These are phyloP conservation scores for Antigone vipio DNA, from an alignment of 2,113 vertebrate genomes.

Conservation along the genomic window DNA sequence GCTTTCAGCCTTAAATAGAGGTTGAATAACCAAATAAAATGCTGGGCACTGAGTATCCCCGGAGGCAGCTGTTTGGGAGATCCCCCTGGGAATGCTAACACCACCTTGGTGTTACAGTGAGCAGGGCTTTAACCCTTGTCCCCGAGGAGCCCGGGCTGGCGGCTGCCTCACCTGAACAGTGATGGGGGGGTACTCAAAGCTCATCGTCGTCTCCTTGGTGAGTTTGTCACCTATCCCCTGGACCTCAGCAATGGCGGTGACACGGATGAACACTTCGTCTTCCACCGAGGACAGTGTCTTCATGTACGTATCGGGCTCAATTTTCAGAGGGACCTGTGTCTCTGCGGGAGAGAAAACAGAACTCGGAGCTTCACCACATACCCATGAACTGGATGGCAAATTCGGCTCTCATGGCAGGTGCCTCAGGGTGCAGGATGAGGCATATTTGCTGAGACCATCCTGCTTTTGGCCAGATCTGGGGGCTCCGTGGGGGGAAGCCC, in stretches of 20 bases:
- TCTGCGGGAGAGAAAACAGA: slow-evolving; percentile 4
- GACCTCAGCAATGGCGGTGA: slow-evolving; percentile 32
- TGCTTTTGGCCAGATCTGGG: neutral
- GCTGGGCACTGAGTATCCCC: neutral
- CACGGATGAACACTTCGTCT: slow-evolving; percentile 45
- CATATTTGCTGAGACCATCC: neutral
- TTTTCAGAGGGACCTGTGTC: slow-evolving; percentile 37
- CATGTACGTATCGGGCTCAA: neutral
- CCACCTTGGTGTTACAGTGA: neutral
- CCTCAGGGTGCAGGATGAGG: neutral
- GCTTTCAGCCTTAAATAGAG: neutral
- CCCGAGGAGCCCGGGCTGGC: rapidly evolving
- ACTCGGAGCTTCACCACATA: rapidly evolving
- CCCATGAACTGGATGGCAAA: neutral
- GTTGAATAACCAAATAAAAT: neutral
- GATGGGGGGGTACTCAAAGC: slow-evolving; percentile 64
- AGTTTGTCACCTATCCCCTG: slow-evolving; percentile 1
- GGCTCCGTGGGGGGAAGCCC: rapidly evolving
- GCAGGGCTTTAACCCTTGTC: neutral
- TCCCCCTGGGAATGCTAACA: neutral
- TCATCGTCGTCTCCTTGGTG: neutral
- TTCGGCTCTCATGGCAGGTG: neutral
- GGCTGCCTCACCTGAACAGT: slow-evolving; percentile 62
- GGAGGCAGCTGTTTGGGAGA: neutral
- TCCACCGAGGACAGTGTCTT: neutral